Base-by-base conservation (phyloP, 2,113 vertebrate genomes). In the Mastomys natalensis region DNA sequence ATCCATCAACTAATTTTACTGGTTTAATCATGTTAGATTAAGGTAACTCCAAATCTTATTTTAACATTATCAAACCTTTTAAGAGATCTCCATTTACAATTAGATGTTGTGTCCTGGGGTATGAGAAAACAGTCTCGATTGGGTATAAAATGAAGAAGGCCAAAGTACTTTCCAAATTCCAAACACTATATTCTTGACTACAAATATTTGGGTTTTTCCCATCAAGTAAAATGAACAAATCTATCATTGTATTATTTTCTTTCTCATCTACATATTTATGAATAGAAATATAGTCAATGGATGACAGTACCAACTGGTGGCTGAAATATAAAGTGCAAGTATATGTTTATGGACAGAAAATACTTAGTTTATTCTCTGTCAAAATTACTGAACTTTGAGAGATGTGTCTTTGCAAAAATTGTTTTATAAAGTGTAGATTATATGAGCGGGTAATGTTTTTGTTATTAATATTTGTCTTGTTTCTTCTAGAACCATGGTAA, bases 381-480 rank as follows among this genome's bases (percentile, higher is more conserved):
- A 90, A 34, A 85, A 58, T 60, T 34, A 45, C 4, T 93, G 76
- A 93, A 48, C 22, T 85, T 77, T 87, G 16, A 31, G 48, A 93
- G 15, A 74, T n/a, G 53, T 88, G 34, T 68, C 21, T 73, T 76
- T 90, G 5, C 34, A 72, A 89, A 86, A 72, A 91, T 7, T 53
- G 21, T 62, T 87, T 87, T 34, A 72, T 3, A 78, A 70, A 76
- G 66, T 58, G 1, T 11, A 82, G 5, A 11, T n/a, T 76, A 78
- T 93, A 92, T 86, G 89, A 87, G 31, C 70, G 2, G 34, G 48
- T 93, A 87, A 80, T 90, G 77, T 82, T n/a, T 68, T 85, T 89
- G 24, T 9, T 96, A 82, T 60, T 93, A n/a, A 45, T 92, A 94
- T 92, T 95, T 91, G 84, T 64, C 73, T 84, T 90, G 22, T 12